phyloP scores from a whole-genome alignment of 2,888 invertebrate species.

The Seladonia tumulorum region DNA sequence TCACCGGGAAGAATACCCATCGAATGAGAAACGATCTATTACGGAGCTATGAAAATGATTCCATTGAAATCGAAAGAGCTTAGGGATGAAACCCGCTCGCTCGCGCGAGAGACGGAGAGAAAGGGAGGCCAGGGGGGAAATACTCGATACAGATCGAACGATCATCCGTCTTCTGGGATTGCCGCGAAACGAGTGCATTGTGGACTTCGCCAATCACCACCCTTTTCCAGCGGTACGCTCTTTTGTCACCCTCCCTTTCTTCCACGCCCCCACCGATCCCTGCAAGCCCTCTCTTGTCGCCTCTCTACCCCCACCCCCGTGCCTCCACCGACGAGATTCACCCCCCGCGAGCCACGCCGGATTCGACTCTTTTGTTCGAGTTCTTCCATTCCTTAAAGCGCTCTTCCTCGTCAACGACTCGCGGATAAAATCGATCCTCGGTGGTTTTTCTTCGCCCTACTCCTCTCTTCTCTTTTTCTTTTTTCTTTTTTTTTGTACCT shows the following conservation, averaged over 20 bases:
- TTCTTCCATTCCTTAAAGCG: slow-evolving; percentile 39
- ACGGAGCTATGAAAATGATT: slow-evolving; percentile 29
- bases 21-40: slow-evolving; percentile 12
- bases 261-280: not conserved
- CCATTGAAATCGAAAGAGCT: slow-evolving; percentile 24
- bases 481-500: not conserved
- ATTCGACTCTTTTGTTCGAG: slow-evolving; percentile 53
- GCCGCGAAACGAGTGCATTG: slow-evolving; percentile 64
- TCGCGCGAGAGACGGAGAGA: too few species aligned
- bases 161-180: slow-evolving; percentile 67
- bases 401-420: slow-evolving; percentile 27
- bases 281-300: not conserved
- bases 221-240: slow-evolving; percentile 33
- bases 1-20: not conserved
- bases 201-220: slow-evolving; percentile 62
- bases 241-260: slow-evolving; percentile 50
- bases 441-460: not conserved
- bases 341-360: not conserved
- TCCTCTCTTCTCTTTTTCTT: not conserved
- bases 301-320: not conserved
- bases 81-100: slow-evolving; percentile 21
- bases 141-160: slow-evolving; percentile 57
- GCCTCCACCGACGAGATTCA: not conserved
- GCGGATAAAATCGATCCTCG: slow-evolving; percentile 18
- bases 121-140: slow-evolving; percentile 12